Evolutionary conservation across 2,888 invertebrate genomes (phyloP).

Genomic region (Erebia ligea): DNA sequence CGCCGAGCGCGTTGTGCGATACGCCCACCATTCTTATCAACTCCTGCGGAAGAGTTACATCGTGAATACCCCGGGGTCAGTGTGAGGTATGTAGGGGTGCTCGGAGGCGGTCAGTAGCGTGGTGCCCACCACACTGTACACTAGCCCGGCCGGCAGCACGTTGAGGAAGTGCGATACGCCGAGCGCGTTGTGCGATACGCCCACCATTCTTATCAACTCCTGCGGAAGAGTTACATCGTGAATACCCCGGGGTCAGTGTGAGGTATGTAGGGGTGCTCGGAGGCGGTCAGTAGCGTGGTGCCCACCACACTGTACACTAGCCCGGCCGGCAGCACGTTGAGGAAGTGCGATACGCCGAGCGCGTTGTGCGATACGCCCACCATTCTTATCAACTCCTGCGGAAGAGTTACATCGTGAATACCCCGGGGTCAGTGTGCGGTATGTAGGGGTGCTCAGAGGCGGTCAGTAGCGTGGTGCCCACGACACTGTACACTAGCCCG

Average conservation of each 20-base stretch:
- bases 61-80: background rate
- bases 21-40: constrained; percentile 91
- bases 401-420: constrained; percentile 14
- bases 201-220: constrained; percentile 92
- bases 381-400: constrained; percentile 90
- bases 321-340: constrained; percentile 84
- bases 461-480: constrained; percentile 65
- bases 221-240: constrained; percentile 57
- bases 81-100: constrained; percentile 56
- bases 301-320: constrained; percentile 73
- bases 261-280: constrained; percentile 60
- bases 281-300: constrained; percentile 60
- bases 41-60: constrained; percentile 81
- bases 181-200: constrained; percentile 85
- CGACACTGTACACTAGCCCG: constrained; percentile 75
- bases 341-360: constrained; percentile 87
- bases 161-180: constrained; percentile 88
- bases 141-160: constrained; percentile 80
- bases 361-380: constrained; percentile 87
- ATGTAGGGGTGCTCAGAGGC: constrained; percentile 61
- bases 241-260: background rate
- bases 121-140: constrained; percentile 71
- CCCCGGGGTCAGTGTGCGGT: background rate
- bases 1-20: constrained; percentile 84
- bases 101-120: constrained; percentile 60